Evolutionary conservation across 2,888 invertebrate species (phyloP).

Genomic region (Cartodere bifasciata): DNA sequence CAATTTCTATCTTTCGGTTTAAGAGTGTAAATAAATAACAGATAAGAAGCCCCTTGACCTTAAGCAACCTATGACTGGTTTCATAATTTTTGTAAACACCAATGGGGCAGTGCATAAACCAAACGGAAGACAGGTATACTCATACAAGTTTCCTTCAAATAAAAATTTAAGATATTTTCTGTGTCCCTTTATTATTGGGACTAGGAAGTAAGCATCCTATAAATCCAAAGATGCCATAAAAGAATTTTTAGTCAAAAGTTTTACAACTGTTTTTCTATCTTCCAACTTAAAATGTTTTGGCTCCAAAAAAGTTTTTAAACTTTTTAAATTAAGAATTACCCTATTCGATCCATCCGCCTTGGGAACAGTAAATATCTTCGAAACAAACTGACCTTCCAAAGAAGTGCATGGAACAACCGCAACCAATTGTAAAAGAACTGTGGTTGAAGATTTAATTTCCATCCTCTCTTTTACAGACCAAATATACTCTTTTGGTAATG

Average conservation of each 20-base stretch:
- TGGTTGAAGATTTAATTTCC: conserved; percentile 1
- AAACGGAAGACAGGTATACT: conserved; percentile 19
- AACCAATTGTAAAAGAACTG: conserved; percentile 6
- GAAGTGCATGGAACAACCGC: conserved; percentile 5
- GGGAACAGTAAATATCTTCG: conserved; percentile 14
- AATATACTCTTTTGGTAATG: neutral
- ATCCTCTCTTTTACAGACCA: neutral
- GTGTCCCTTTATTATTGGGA: conserved; percentile 14
- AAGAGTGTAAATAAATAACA: no score
- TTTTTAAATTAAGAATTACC: conserved; percentile 19
- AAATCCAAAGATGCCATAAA: conserved; percentile 13
- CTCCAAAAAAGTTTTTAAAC: conserved; percentile 15
- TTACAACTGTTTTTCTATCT: conserved; percentile 15
- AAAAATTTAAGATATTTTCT: conserved; percentile 17
- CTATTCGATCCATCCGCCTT: conserved; percentile 10
- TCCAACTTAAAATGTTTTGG: conserved; percentile 21
- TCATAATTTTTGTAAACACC: conserved; percentile 21
- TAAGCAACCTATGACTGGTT: conserved; percentile 16
- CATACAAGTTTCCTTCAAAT: conserved; percentile 15
- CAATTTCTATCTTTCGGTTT: no score
- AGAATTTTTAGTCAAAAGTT: conserved; percentile 13
- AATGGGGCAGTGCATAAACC: conserved; percentile 17
- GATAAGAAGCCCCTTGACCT: no score
- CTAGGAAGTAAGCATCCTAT: conserved; percentile 15
- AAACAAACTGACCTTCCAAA: conserved; percentile 15